Evolutionary conservation across 1,140 invertebrate species (phyloP), one percentile per base, ranked within the genome.

Genomic region (Potamilus streckersoni): DNA sequence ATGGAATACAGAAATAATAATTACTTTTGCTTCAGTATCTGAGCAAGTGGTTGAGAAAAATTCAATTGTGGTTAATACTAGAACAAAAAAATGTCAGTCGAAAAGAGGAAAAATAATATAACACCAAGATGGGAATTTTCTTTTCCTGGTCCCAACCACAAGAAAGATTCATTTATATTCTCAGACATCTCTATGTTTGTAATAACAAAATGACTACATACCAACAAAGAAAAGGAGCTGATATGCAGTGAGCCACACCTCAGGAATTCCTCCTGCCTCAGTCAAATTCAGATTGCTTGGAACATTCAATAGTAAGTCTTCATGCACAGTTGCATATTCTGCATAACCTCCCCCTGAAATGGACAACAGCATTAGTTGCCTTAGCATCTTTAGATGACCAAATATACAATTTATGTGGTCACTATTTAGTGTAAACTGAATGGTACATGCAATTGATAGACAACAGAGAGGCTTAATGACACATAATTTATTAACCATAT

Each of bases 161-260:
- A 49, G 38, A 49, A 8, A 6, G 38, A 49, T 49, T 49, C 27
- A 49, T 49, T 8, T 49, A 31, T 49, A 49, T 49, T 49, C 38
- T 11, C 38, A 49, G 38, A 49, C 38, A 49, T 6, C 11, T 4
- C 60, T 23, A n/a, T 62, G 5, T 62, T 16, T 31, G 17, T 31
- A 16, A 61, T 15, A 27, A 15, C 16, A 31, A 64, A 57, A 58
- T 55, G 23, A 17, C 17, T 19, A 27, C 76, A 73, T 83, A 86
- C 89, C 88, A 13, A 88, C 79, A 71, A 81, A 75, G 69, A 86
- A 82, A 8, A 90, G 77, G 1, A 90, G 80, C 69, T 90, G 88
- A 78, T 84, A 90, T n/a, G 89, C 88, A 49, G 89, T 90, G 2
- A 90, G 74, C 89, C 88, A 90, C 8, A 86, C 87, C 82, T 90